A percentile compares a stretch with the other conserved stretches of the same genome.
These are phyloP conservation scores for Emydura subglobosa DNA, from an alignment of 2,113 vertebrate genomes.

Conservation along the genomic window DNA sequence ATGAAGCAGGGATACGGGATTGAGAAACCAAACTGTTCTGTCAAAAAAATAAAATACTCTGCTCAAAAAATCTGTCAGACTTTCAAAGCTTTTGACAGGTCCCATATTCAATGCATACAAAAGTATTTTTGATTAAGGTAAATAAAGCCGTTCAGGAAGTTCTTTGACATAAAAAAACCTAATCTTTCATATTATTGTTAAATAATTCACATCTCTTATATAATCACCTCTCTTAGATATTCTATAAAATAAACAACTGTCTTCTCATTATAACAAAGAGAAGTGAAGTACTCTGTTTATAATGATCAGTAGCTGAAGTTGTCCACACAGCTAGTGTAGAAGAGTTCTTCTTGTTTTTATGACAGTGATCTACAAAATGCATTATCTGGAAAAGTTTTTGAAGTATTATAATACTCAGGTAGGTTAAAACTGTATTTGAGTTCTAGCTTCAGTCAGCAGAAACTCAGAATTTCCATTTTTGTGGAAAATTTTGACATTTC, in stretches of 20 bases:
- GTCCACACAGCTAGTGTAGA: neutral
- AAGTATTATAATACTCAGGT: neutral
- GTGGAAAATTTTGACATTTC: neutral
- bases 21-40: slow-evolving; percentile 69
- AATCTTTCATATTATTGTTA: slow-evolving; percentile 38
- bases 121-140: slow-evolving; percentile 56
- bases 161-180: slow-evolving; percentile 40
- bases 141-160: slow-evolving; percentile 35
- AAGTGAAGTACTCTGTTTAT: neutral
- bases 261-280: slow-evolving; percentile 25
- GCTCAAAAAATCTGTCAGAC: slow-evolving; percentile 77
- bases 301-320: neutral
- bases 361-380: neutral
- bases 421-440: neutral
- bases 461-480: neutral
- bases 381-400: neutral
- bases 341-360: neutral
- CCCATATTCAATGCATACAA: slow-evolving; percentile 69
- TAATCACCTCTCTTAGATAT: neutral
- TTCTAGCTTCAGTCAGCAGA: neutral
- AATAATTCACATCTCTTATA: slow-evolving; percentile 32
- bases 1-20: slow-evolving; percentile 74
- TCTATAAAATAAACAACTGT: neutral
- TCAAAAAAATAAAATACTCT: slow-evolving; percentile 78
- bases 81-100: slow-evolving; percentile 75